Conservation (phyloP, 2,113 vertebrate species). For the Stegostoma tigrinum region DNA sequence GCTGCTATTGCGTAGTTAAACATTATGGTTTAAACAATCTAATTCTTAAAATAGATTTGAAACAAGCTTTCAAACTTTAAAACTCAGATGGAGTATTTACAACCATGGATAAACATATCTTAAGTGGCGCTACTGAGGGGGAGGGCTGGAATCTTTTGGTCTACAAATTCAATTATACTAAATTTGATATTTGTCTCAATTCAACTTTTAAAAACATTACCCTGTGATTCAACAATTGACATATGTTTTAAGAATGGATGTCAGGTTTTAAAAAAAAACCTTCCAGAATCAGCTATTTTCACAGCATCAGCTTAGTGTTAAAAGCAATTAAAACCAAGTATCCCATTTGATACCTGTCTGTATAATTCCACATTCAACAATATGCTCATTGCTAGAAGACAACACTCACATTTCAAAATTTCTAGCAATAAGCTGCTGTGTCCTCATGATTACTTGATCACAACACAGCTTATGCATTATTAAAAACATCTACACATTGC, state of each 20-base stretch:
- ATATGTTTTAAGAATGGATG: slow-evolving; percentile 1
- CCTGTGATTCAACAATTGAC: background rate
- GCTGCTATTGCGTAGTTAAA: background rate
- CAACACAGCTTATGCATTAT: slow-evolving; percentile 15
- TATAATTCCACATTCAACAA: slow-evolving; percentile 27
- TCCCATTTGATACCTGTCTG: background rate
- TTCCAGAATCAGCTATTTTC: slow-evolving; percentile 16
- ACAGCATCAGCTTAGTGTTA: background rate
- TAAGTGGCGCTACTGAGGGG: background rate
- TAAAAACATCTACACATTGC: slow-evolving; percentile 33
- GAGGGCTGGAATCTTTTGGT: too few species aligned
- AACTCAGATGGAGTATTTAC: background rate
- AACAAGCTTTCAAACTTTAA: background rate
- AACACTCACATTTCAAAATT: background rate
- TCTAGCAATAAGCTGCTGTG: slow-evolving; percentile 15
- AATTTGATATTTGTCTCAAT: background rate
- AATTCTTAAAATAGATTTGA: background rate
- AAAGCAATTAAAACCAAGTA: background rate
- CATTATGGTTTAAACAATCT: background rate
- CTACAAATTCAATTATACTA: background rate
- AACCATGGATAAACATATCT: background rate
- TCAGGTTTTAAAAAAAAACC: background rate
- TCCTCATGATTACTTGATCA: background rate
- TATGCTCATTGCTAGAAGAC: slow-evolving; percentile 14
- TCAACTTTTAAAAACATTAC: background rate